These are phyloP conservation scores for Drosophila orena DNA, from an alignment of 1,140 invertebrate species.

Conservation along the genomic window DNA sequence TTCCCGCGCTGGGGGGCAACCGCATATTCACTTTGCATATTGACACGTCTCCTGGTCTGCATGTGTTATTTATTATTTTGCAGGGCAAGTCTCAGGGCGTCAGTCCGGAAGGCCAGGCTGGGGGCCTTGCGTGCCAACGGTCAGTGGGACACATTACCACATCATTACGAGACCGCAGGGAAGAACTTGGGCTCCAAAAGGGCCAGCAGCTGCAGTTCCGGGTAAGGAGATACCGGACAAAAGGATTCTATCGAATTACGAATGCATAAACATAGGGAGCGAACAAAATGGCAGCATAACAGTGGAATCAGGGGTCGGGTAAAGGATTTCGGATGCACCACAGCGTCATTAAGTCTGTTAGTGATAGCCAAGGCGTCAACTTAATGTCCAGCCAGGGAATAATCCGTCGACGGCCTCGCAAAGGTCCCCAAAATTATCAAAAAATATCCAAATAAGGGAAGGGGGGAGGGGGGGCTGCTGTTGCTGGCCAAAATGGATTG, in stretches of 20 bases:
- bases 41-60: conserved; percentile 1
- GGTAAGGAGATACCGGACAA: not conserved
- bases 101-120: not conserved
- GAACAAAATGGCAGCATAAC: conserved; percentile 51
- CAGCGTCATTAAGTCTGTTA: conserved; percentile 72
- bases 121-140: conserved; percentile 6
- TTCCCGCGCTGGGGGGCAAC: too few species aligned
- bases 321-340: conserved; percentile 24
- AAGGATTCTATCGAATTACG: not conserved
- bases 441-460: conserved; percentile 15
- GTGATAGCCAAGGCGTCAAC: conserved; percentile 31
- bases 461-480: not conserved
- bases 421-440: conserved; percentile 45
- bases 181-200: conserved; percentile 29
- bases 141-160: conserved; percentile 53
- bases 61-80: conserved; percentile 4
- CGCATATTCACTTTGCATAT: conserved; percentile 14
- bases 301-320: conserved; percentile 6
- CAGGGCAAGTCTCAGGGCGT: not conserved
- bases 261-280: conserved; percentile 29
- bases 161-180: conserved; percentile 67
- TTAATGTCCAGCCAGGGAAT: conserved; percentile 54
- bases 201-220: conserved; percentile 3
- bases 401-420: not conserved
- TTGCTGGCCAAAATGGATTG: conserved; percentile 46